These are phyloP conservation scores for Ranitomeya imitator DNA, from an alignment of 2,113 vertebrate genomes.

Conservation along the genomic window DNA sequence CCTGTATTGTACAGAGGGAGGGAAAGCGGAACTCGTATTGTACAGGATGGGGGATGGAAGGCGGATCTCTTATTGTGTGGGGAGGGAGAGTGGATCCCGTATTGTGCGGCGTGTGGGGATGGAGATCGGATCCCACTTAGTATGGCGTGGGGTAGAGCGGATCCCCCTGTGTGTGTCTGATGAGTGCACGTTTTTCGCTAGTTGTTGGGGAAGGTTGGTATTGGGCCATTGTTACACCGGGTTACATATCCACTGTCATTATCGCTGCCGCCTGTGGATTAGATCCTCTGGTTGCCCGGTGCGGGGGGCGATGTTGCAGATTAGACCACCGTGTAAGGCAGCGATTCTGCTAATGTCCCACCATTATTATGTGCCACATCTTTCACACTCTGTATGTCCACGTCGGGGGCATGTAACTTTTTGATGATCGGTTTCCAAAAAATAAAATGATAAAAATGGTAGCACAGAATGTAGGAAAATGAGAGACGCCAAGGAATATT, in stretches of 20 bases:
- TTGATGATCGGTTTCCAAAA: no score
- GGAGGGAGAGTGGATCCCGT: not conserved
- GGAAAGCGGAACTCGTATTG: not conserved
- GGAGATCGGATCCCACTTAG: not conserved
- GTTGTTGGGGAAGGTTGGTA: no score
- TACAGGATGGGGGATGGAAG: not conserved
- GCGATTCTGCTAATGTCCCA: no score
- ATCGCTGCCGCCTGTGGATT: no score
- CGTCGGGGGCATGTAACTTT: no score
- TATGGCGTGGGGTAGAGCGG: not conserved
- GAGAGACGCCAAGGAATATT: not conserved
- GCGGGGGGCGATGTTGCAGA: no score
- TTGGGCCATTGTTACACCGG: no score
- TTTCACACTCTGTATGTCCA: not conserved
- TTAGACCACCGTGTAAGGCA: no score
- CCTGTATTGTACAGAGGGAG: not conserved
- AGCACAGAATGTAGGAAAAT: not conserved
- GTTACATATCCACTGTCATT: no score
- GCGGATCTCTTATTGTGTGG: not conserved
- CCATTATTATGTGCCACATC: no score
- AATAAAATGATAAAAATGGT: not conserved
- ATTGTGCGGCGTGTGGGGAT: not conserved
- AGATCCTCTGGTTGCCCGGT: no score
- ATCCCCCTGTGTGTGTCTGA: not conserved
- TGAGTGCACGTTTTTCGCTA: no score